These are phyloP conservation scores for Busseola fusca DNA, from an alignment of 2,888 invertebrate genomes.

Conservation along the genomic window DNA sequence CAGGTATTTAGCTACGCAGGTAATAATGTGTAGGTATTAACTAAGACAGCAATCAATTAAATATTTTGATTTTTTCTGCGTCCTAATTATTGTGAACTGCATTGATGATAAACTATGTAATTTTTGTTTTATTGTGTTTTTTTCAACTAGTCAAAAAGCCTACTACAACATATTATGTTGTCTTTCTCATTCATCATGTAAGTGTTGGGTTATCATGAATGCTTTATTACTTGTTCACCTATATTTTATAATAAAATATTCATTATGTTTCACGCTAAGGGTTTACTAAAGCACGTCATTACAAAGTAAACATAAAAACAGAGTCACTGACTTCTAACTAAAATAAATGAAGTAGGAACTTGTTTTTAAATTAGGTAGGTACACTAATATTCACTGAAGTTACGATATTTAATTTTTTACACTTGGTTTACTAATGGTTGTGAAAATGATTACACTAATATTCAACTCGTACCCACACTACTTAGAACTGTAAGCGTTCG, in stretches of 20 bases:
- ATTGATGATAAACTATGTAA: neutral
- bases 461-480: constrained; percentile 10
- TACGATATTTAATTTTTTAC: constrained; percentile 21
- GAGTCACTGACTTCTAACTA: constrained; percentile 9
- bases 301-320: constrained; percentile 16
- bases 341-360: constrained; percentile 14
- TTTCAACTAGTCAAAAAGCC: constrained; percentile 1
- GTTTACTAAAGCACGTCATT: constrained; percentile 9
- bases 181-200: neutral
- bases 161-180: neutral
- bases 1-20: neutral
- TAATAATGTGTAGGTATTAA: neutral
- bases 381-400: constrained; percentile 4
- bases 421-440: constrained; percentile 15
- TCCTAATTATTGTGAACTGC: neutral
- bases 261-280: neutral
- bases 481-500: constrained; percentile 46
- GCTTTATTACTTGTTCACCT: neutral
- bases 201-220: neutral
- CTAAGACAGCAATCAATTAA: neutral
- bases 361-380: constrained; percentile 36
- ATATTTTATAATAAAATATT: constrained; percentile 16
- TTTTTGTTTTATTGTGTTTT: neutral
- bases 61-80: neutral
- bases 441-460: constrained; percentile 22